Evolutionary conservation across 2,797 vertebrate genomes (phyloP).

Genomic region (Ptychobarbus kaznakovi): DNA sequence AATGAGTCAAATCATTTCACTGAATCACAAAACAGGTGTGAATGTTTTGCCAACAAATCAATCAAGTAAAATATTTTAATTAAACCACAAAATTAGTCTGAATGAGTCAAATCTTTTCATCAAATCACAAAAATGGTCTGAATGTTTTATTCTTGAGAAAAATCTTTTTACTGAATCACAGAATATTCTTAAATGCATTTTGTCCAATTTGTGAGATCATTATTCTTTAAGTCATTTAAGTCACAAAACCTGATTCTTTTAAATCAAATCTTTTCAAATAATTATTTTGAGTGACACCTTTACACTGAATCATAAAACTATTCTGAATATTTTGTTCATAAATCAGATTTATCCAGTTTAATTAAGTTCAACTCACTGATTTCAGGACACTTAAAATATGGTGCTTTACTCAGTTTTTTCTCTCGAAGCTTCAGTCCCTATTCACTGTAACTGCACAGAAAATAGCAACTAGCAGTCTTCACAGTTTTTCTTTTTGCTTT

Average conservation of each 20-base stretch:
- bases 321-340: not conserved
- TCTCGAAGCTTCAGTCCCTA: not conserved
- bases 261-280: no score
- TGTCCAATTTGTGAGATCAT: no score
- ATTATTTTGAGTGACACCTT: not conserved
- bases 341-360: not conserved
- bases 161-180: no score
- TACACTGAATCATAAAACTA: not conserved
- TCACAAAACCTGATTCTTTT: no score
- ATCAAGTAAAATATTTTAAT: not conserved
- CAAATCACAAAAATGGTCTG: not conserved
- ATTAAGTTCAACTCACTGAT: not conserved
- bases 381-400: not conserved
- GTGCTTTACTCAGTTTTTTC: not conserved
- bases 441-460: not conserved
- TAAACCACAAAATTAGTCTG: not conserved
- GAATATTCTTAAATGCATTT: no score
- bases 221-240: no score
- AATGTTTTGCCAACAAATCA: not conserved
- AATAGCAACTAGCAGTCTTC: not conserved
- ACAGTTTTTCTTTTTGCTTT: not conserved
- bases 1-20: not conserved
- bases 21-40: not conserved
- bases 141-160: not conserved
- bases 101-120: not conserved